phyloP scores from a whole-genome alignment of 2,797 vertebrate genomes.

The Pyrocephalus nanus region DNA sequence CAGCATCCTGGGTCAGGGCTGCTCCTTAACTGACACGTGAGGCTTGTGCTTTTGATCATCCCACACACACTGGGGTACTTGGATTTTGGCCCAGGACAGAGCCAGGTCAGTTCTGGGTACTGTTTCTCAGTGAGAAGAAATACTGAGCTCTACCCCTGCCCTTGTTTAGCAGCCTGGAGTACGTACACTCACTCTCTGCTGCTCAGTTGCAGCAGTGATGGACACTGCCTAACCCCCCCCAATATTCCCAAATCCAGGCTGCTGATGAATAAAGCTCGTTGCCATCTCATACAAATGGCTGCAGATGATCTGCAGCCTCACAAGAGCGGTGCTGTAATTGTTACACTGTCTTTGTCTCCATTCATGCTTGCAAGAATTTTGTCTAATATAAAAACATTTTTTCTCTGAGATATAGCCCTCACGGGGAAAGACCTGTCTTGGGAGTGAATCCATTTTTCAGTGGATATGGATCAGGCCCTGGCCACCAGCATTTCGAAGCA shows the following conservation, averaged over 20 bases:
- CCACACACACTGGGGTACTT: not conserved
- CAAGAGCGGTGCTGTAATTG: not conserved
- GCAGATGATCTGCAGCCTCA: not conserved
- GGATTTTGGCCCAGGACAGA: not conserved
- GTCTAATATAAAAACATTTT: not conserved
- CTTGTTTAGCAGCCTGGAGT: not conserved
- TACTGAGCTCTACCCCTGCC: not conserved
- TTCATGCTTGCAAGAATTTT: not conserved
- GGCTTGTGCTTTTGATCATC: slow-evolving; percentile 12
- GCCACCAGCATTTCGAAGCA: not conserved
- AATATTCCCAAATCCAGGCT: not conserved
- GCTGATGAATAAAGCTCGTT: not conserved
- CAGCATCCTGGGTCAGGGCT: not conserved
- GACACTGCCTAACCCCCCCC: not conserved
- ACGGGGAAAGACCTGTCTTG: not conserved
- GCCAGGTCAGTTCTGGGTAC: not conserved
- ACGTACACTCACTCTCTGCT: not conserved
- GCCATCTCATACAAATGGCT: not conserved
- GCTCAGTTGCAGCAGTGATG: not conserved
- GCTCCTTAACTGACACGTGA: not conserved
- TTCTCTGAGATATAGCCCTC: not conserved
- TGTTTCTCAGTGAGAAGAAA: not conserved
- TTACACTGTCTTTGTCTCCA: not conserved
- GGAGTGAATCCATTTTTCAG: not conserved
- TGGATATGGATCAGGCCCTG: not conserved